These are phyloP conservation scores for Etheostoma perlongum DNA, from an alignment of 2,797 vertebrate species.

Conservation along the genomic window DNA sequence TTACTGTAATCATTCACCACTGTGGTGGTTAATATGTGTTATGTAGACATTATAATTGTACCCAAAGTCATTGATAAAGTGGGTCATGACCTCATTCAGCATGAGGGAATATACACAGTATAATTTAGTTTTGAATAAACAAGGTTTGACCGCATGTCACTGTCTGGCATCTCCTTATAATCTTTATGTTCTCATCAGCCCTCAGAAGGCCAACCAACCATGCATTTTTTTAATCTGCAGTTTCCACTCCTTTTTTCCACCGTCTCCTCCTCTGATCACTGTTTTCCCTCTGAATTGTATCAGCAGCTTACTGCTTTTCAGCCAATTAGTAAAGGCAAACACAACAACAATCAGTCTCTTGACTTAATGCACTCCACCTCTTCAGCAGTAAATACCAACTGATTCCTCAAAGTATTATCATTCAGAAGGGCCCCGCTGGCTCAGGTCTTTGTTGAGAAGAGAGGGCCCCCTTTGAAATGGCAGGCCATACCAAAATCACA, in stretches of 20 bases:
- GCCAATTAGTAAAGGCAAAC: constrained; percentile 84
- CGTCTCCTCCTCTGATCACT: constrained; percentile 67
- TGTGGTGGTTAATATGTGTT: constrained; percentile 49
- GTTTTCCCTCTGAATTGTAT: constrained; percentile 72
- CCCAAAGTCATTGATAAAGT: constrained; percentile 57
- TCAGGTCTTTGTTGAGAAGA: constrained; percentile 76
- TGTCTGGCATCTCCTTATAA: constrained; percentile 67
- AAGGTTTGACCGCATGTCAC: constrained; percentile 65
- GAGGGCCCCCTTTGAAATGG: constrained; percentile 74
- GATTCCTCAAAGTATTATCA: constrained; percentile 78
- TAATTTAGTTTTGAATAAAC: constrained; percentile 75
- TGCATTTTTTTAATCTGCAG: constrained; percentile 67
- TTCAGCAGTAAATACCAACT: constrained; percentile 81
- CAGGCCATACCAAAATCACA: constrained; percentile 64
- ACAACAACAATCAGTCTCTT: constrained; percentile 77
- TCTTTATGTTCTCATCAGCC: constrained; percentile 74
- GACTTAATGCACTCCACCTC: constrained; percentile 79
- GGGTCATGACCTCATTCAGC: constrained; percentile 66
- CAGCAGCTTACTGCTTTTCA: constrained; percentile 73
- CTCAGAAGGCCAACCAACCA: constrained; percentile 65
- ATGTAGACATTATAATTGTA: constrained; percentile 49
- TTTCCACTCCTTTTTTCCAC: constrained; percentile 62
- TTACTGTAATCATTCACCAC: constrained; percentile 50
- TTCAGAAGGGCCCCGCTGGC: constrained; percentile 70
- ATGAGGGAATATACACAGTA: constrained; percentile 56